Evolutionary conservation across 2,113 vertebrate species (phyloP).

Genomic region (Oxygymnocypris stewartii): DNA sequence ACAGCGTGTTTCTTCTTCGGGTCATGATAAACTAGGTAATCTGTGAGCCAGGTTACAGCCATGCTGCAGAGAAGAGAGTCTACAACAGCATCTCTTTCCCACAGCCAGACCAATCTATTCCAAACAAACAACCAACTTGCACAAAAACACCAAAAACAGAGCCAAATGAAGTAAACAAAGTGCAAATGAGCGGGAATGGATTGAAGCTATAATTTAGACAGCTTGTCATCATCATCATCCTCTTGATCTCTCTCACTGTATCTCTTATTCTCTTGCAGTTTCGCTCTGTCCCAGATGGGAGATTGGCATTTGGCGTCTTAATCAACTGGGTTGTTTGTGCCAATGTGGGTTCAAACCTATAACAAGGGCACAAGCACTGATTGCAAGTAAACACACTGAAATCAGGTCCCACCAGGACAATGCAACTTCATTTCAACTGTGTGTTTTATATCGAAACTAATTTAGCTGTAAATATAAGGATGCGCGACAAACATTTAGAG

Average conservation of each 20-base stretch:
- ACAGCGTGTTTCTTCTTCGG: conserved; percentile 60
- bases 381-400: conserved; percentile 48
- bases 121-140: conserved; percentile 16
- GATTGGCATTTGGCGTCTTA: conserved; percentile 55
- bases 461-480: neutral
- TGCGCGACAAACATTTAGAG: neutral
- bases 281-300: conserved; percentile 40
- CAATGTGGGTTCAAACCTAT: conserved; percentile 46
- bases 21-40: conserved; percentile 68
- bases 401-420: conserved; percentile 25
- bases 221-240: conserved; percentile 7
- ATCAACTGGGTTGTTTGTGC: conserved; percentile 57
- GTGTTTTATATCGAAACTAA: conserved; percentile 16
- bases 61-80: neutral
- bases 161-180: conserved; percentile 52
- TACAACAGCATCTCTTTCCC: conserved; percentile 27
- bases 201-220: conserved; percentile 22
- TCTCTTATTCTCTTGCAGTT: conserved; percentile 26
- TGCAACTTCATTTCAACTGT: neutral
- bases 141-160: conserved; percentile 25
- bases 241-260: conserved; percentile 48
- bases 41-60: conserved; percentile 14
- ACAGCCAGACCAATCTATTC: conserved; percentile 24
- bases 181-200: conserved; percentile 26
- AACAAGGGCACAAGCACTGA: conserved; percentile 47